phyloP scores from a whole-genome alignment of 2,888 invertebrate genomes.

The Drosophila rellima region DNA sequence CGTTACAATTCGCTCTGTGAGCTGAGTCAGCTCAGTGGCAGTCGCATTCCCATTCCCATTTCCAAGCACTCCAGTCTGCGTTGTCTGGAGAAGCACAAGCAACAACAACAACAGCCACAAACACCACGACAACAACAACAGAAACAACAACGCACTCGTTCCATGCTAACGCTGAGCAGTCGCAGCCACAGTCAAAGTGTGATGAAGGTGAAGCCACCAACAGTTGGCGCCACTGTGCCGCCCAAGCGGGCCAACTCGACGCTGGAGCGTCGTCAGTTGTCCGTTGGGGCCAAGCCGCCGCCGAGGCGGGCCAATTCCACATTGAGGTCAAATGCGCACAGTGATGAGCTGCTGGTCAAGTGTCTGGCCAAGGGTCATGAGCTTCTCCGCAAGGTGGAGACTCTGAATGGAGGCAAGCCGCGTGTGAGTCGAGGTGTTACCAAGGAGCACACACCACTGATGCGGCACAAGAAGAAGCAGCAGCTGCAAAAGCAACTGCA shows the following conservation, averaged over 20 bases:
- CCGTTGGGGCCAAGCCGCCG: constrained; percentile 31
- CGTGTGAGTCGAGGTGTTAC: constrained; percentile 46
- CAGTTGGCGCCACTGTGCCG: background rate
- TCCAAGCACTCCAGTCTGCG: constrained; percentile 78
- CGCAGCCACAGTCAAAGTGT: constrained; percentile 21
- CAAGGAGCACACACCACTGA: constrained; percentile 57
- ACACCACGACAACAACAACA: constrained; percentile 3
- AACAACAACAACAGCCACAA: constrained; percentile 15
- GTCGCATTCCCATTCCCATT: constrained; percentile 89
- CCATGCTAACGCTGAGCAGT: constrained; percentile 57
- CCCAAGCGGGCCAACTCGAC: constrained; percentile 71
- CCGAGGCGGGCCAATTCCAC: constrained; percentile 58
- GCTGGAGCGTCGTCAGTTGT: constrained; percentile 53
- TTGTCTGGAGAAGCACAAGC: constrained; percentile 59
- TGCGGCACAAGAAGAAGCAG: constrained; percentile 59
- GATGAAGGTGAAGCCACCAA: constrained; percentile 3
- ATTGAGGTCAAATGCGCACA: constrained; percentile 59
- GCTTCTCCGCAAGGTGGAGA: constrained; percentile 84
- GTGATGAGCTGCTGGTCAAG: constrained; percentile 84
- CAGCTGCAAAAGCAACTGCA: constrained; percentile 66
- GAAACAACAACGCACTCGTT: constrained; percentile 59
- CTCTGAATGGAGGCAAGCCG: constrained; percentile 60
- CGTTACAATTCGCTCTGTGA: constrained; percentile 85
- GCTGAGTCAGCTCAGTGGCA: constrained; percentile 86
- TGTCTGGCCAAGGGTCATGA: constrained; percentile 85